Base-by-base conservation (phyloP, 1,140 invertebrate species). In the Cotesia typhae region DNA sequence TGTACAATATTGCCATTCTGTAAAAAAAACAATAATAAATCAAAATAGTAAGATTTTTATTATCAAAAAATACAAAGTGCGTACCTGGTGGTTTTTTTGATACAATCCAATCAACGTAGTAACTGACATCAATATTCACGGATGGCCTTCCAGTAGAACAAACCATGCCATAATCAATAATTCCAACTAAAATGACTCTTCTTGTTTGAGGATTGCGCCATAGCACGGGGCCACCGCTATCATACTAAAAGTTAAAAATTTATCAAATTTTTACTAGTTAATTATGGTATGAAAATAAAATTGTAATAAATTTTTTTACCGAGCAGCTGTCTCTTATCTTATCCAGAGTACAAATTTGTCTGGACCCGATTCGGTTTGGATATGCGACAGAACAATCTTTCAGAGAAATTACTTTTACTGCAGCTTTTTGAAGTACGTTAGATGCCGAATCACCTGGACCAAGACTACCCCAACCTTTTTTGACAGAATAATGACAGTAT, bases 181-280 rank as follows among this genome's bases (percentile, higher is more conserved):
- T 79, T n/a, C 88, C 91, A 1, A 89, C 73, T 9, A 85, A 73
- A 71, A 88, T 85, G 0, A 89, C 73, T 9, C 84, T 78, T 6
- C 82, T 83, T 0, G 79, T 88, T 0, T 75, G 71, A 0, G 84
- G 79, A 76, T 91, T 88, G 51, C 85, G 81, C 84, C 89, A 92
- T 6, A 92, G 78, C 4, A 92, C 74, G 0, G 92, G 92, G 4
- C 92, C 92, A 14, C 92, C 92, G 37, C 91, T 92, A 79, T 94
- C 92, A 68, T 89, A 87, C 90, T 92, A 28, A 3, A 28, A 28
- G 28, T 28, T 79, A 75, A 67, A 47, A 28, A 59, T 71, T 64
- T 55, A 7, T 35, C 1, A 71, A 6, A 59, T 57, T 28, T 28
- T 3, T 2, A 28, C 28, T 28, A 3, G n/a, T 35, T 38, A 68